A percentile compares a stretch with the other conserved stretches of the same genome.
phyloP scores from a whole-genome alignment of 2,888 invertebrate genomes.

The Tridacna crocea region DNA sequence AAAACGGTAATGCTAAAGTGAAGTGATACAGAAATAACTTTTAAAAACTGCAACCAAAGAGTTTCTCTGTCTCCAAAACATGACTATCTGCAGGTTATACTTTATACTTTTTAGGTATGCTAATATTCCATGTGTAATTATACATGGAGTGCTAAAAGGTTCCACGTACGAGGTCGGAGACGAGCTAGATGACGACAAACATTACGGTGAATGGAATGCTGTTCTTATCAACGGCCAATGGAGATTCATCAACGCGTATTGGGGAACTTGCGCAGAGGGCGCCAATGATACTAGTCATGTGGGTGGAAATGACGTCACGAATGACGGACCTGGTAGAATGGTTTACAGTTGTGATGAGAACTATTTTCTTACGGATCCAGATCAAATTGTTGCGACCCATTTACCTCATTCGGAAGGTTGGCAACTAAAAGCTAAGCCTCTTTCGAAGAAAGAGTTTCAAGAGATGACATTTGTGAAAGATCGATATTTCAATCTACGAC shows the following conservation, averaged over 20 bases:
- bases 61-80: no score
- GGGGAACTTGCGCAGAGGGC: slow-evolving; percentile 78
- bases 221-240: slow-evolving; percentile 77
- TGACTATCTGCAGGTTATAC: background rate
- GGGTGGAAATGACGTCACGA: slow-evolving; percentile 31
- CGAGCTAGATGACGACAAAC: slow-evolving; percentile 68
- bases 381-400: slow-evolving; percentile 76
- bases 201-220: slow-evolving; percentile 82
- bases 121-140: slow-evolving; percentile 75
- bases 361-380: slow-evolving; percentile 80
- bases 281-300: slow-evolving; percentile 51
- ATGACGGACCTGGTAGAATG: slow-evolving; percentile 41
- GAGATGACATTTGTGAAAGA: slow-evolving; percentile 79
- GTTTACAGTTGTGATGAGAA: slow-evolving; percentile 79
- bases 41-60: no score
- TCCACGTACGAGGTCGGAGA: slow-evolving; percentile 79
- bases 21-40: no score
- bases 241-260: slow-evolving; percentile 80
- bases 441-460: slow-evolving; percentile 73
- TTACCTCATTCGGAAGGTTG: slow-evolving; percentile 72
- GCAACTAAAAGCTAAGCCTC: slow-evolving; percentile 73
- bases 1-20: no score
- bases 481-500: slow-evolving; percentile 75
- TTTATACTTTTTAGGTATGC: slow-evolving; percentile 68
- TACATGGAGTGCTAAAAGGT: slow-evolving; percentile 79